A percentile compares a stretch with the other conserved stretches of the same genome.
Evolutionary conservation across 1,140 invertebrate species (phyloP).

Genomic region (Ruditapes philippinarum): DNA sequence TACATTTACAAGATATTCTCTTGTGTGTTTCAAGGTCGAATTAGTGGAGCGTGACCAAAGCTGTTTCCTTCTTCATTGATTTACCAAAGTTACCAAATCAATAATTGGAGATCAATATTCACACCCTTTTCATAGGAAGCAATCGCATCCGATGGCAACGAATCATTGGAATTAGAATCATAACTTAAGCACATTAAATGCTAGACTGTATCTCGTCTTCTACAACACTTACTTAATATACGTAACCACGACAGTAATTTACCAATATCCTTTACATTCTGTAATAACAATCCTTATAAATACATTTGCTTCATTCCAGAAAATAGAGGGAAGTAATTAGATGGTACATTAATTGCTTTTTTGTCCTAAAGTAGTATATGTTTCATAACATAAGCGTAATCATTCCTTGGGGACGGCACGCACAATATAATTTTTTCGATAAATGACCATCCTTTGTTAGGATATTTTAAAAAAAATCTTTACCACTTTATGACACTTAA

Average conservation of each 20-base stretch:
- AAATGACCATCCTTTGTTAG: not conserved
- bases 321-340: not conserved
- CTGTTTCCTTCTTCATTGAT: conserved; percentile 14
- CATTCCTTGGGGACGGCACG: not conserved
- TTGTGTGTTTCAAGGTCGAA: conserved; percentile 5
- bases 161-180: too few relatives aligned
- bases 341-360: not conserved
- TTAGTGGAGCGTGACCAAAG: not conserved
- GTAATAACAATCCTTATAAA: not conserved
- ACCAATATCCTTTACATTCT: not conserved
- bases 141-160: not conserved
- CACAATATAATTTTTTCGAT: not conserved
- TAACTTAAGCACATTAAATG: too few relatives aligned
- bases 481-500: not conserved
- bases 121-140: not conserved
- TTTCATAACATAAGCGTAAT: not conserved
- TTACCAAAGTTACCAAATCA: not conserved
- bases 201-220: too few relatives aligned
- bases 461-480: not conserved
- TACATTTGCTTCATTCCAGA: not conserved
- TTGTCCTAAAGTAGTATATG: not conserved
- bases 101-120: conserved; percentile 17
- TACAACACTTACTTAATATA: too few relatives aligned
- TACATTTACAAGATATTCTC: too few relatives aligned
- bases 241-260: too few relatives aligned